Conservation (phyloP, 1,140 invertebrate species). For the Cheumatopsyche charites region DNA sequence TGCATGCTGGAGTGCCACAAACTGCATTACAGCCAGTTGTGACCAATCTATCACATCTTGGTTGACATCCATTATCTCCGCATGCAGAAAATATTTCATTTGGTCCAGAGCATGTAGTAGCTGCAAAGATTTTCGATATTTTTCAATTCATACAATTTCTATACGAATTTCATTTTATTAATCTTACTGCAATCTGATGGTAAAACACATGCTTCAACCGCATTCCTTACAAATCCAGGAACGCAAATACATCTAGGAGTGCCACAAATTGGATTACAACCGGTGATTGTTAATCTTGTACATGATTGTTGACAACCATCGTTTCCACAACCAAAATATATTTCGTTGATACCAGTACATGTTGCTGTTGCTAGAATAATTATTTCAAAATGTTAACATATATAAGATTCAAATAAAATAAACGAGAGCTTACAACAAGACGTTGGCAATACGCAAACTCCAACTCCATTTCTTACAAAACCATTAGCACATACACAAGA, state of each 20-base stretch:
- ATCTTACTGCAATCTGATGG: neutral
- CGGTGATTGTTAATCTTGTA: neutral
- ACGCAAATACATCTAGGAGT: neutral
- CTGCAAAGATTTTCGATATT: neutral
- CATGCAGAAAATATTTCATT: constrained; percentile 8
- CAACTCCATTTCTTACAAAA: too few relatives aligned
- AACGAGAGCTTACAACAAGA: too few relatives aligned
- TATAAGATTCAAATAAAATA: too few relatives aligned
- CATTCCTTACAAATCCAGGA: neutral
- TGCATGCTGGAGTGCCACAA: neutral
- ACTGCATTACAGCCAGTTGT: neutral
- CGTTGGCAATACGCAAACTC: too few relatives aligned
- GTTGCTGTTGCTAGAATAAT: neutral
- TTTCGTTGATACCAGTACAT: neutral
- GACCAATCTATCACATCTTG: neutral
- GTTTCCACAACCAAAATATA: neutral
- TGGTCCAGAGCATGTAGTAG: neutral
- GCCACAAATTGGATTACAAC: neutral
- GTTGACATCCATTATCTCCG: neutral
- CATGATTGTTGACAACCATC: neutral
- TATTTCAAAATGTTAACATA: too few relatives aligned
- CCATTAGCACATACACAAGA: too few relatives aligned
- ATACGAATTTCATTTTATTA: too few relatives aligned
- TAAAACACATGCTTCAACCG: neutral
- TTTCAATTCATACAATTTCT: too few relatives aligned